Evolutionary conservation across 2,113 vertebrate species (phyloP), one percentile per base, ranked within the genome.

Genomic region (Periophthalmodon schlosseri): DNA sequence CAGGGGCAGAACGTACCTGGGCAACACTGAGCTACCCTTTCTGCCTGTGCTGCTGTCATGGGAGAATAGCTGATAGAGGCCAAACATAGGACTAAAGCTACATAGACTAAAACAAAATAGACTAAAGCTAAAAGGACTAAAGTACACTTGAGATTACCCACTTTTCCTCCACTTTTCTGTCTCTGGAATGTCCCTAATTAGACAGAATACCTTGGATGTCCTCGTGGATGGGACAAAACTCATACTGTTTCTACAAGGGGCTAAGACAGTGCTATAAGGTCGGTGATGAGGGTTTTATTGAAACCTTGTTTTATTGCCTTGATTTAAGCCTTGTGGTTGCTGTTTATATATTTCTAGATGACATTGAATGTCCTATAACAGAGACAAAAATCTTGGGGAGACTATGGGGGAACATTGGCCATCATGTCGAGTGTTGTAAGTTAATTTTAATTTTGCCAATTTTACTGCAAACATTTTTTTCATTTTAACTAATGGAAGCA

Each of bases 1-100:
- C 0, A 0, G 74, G 1, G 84, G 89, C 9, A 88, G 87, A 39
- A 77, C 90, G 0, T 88, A 87, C 50, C 63, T 93, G 82, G 91
- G 90, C 46, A 94, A 70, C 74, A 94, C 80, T 20, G 85, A 94
- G 68, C 69, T 93, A 75, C 92, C 87, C 0, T 93, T 92, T 80
- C 84, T 94, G 36, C 76, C 89, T 23, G 68, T 93, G 46, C 74
- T 93, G 64, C 74, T 92, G 2, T 24, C 13, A 1, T 67, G n/a
- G 44, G 34, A 69, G 70, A 70, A 74, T 0, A 82, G 85, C 70
- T 87, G 71, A 85, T 5, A 39, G 49, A 18, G 28, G 39, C 10
- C 4, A 12, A 13, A 12, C 20, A 18, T 0, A 18, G 67, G 56
- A n/a, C 7, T 0, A 2, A 39, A 44, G 39, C 39, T 44, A 44